These are phyloP conservation scores for Sylvilagus floridanus DNA, from an alignment of 2,797 vertebrate species.

Conservation along the genomic window DNA sequence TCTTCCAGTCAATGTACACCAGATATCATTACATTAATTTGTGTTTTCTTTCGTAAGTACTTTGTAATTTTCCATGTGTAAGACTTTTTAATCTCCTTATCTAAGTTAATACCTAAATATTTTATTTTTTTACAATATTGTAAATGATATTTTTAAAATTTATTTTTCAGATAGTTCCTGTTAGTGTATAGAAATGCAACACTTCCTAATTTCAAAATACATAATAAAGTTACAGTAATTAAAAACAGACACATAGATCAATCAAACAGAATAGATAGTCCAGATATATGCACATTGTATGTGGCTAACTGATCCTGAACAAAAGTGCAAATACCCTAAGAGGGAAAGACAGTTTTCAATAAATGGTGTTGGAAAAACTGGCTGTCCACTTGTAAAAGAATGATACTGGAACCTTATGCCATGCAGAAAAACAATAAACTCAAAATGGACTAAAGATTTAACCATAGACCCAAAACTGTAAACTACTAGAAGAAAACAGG, in stretches of 20 bases:
- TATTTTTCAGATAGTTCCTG: not conserved
- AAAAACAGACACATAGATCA: not conserved
- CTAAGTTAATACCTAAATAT: not conserved
- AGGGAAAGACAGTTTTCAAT: not conserved
- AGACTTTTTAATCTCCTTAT: not conserved
- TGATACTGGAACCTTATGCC: not conserved
- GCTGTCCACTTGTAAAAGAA: not conserved
- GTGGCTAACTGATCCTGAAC: not conserved
- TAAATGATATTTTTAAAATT: not conserved
- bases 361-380: not conserved
- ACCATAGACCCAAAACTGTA: not conserved
- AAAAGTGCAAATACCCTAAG: not conserved
- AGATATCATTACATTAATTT: not conserved
- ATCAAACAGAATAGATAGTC: not conserved
- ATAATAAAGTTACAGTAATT: not conserved
- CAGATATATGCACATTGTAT: not conserved
- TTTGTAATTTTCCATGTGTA: not conserved
- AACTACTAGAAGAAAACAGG: too few species aligned
- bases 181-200: not conserved
- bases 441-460: not conserved
- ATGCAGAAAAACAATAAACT: not conserved
- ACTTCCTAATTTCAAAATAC: not conserved
- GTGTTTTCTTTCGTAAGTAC: not conserved
- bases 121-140: not conserved
- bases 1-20: not conserved